Conservation (phyloP, 2,888 invertebrate species). For the Petrophora chlorosata region DNA sequence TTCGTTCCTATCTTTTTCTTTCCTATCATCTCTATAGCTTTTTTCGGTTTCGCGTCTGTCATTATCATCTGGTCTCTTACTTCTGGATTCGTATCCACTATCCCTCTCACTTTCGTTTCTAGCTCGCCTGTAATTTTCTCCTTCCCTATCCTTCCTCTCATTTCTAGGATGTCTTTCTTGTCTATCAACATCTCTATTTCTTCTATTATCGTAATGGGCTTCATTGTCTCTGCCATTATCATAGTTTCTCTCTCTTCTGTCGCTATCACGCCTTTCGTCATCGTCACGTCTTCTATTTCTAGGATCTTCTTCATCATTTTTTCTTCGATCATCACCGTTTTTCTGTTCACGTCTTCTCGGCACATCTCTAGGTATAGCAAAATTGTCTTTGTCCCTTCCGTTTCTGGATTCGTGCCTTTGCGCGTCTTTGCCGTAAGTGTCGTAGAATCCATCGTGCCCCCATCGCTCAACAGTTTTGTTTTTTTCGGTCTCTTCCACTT, state of each 20-base stretch:
- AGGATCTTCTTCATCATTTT: constrained; percentile 24
- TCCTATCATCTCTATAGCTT: constrained; percentile 12
- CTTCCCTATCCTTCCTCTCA: constrained; percentile 26
- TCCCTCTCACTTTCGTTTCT: constrained; percentile 37
- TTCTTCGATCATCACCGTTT: constrained; percentile 28
- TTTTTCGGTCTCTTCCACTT: constrained; percentile 44
- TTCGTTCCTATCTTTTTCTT: constrained; percentile 13
- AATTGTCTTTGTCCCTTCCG: constrained; percentile 53
- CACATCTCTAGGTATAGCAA: constrained; percentile 43
- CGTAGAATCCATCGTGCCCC: constrained; percentile 77
- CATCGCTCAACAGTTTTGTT: constrained; percentile 52
- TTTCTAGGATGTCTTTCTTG: constrained; percentile 28
- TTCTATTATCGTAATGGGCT: constrained; percentile 12
- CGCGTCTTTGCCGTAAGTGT: constrained; percentile 71
- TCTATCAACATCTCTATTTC: constrained; percentile 26
- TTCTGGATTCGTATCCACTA: constrained; percentile 20
- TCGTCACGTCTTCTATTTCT: constrained; percentile 33
- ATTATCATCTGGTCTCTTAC: constrained; percentile 28
- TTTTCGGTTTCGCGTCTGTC: constrained; percentile 21
- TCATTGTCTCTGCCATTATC: constrained; percentile 25
- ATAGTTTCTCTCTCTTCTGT: constrained; percentile 22
- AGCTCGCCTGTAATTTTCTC: constrained; percentile 19
- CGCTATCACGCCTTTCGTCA: constrained; percentile 18
- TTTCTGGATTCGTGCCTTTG: constrained; percentile 50
- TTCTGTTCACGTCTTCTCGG: constrained; percentile 21